phyloP scores from a whole-genome alignment of 2,888 invertebrate genomes.

The Linnaemya tessellans region DNA sequence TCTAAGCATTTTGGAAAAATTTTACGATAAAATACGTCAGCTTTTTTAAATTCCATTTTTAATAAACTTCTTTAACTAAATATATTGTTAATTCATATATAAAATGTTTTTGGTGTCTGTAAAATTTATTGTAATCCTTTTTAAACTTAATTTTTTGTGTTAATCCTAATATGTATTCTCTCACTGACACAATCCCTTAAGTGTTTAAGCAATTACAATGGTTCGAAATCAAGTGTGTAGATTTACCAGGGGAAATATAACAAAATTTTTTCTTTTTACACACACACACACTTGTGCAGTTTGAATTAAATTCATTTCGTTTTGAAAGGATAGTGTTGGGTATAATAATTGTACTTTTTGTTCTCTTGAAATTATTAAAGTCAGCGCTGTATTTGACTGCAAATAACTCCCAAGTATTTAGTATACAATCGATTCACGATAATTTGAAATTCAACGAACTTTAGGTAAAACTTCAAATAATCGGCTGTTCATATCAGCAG shows the following conservation, averaged over 20 bases:
- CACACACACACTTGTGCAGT: conserved; percentile 1
- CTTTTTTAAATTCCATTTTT: too few relatives aligned
- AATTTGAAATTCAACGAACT: neutral
- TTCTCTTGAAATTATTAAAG: neutral
- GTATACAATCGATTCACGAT: too few relatives aligned
- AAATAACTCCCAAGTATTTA: too few relatives aligned
- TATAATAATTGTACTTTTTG: neutral
- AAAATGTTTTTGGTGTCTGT: too few relatives aligned
- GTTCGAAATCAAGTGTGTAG: conserved; percentile 45
- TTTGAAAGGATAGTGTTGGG: neutral
- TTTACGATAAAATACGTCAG: too few relatives aligned
- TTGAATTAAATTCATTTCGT: neutral
- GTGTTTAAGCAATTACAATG: conserved; percentile 56
- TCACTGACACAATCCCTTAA: conserved; percentile 30
- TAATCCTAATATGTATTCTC: conserved; percentile 11
- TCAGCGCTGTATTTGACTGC: neutral
- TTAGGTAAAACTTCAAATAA: neutral
- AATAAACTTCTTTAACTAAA: too few relatives aligned
- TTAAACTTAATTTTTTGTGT: too few relatives aligned
- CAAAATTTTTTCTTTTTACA: conserved; percentile 26
- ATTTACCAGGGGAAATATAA: conserved; percentile 38
- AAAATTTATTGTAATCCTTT: too few relatives aligned
- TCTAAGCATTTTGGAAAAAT: too few relatives aligned
- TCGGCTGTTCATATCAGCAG: too few relatives aligned
- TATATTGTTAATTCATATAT: too few relatives aligned